Evolutionary conservation across 2,888 invertebrate species (phyloP).

Genomic region (Odontothrips loti): DNA sequence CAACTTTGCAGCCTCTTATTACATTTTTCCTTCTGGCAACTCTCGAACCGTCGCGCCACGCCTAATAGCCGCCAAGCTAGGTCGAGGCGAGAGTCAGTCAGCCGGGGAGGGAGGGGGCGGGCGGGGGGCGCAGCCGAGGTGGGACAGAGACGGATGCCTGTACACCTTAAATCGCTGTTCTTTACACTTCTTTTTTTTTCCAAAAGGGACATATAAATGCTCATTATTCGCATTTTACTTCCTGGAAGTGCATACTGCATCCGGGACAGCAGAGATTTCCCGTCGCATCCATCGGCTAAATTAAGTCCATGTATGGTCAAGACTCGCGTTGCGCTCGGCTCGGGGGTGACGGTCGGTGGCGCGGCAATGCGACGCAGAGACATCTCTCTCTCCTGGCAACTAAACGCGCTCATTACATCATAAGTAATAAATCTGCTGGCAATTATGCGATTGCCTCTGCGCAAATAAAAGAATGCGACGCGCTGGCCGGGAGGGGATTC

Average conservation of each 20-base stretch:
- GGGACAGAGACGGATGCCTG: conserved; percentile 24
- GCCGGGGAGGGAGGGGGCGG: neutral
- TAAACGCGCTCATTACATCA: neutral
- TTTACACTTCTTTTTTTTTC: too few species aligned
- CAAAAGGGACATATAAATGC: too few species aligned
- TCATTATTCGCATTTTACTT: too few species aligned
- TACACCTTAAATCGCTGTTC: too few species aligned
- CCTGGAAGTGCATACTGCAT: too few species aligned
- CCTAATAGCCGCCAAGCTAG: conserved; percentile 2
- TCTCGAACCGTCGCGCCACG: conserved; percentile 13
- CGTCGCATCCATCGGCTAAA: too few species aligned
- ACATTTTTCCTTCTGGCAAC: conserved; percentile 26
- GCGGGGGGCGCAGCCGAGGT: neutral
- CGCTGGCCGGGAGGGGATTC: neutral
- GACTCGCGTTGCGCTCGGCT: too few species aligned
- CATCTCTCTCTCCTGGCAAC: too few species aligned
- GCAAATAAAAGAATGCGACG: neutral
- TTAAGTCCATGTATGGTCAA: too few species aligned
- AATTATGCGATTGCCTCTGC: conserved; percentile 10
- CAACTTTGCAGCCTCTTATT: conserved; percentile 12
- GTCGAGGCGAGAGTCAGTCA: neutral
- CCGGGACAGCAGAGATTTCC: too few species aligned
- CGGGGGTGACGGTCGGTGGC: too few species aligned
- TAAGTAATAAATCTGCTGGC: conserved; percentile 1
- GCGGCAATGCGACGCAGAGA: too few species aligned